Evolutionary conservation across 2,888 invertebrate species (phyloP).

Genomic region (Ptychoptera albimana): DNA sequence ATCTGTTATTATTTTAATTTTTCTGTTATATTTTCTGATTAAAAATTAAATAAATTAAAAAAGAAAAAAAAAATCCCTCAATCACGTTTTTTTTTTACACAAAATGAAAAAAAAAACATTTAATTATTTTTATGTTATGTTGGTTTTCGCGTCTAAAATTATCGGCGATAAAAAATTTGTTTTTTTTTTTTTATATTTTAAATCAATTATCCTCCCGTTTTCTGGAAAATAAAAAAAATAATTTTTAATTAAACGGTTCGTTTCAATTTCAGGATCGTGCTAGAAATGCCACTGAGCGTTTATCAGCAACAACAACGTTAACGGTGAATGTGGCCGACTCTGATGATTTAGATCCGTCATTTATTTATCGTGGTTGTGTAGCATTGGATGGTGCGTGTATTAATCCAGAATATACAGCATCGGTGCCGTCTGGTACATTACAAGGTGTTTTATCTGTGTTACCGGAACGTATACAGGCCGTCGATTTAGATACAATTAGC

Average conservation of each 20-base stretch:
- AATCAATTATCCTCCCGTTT: neutral
- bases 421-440: conserved; percentile 59
- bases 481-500: conserved; percentile 78
- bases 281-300: conserved; percentile 53
- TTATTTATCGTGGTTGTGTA: conserved; percentile 75
- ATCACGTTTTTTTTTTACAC: neutral
- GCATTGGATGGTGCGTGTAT: conserved; percentile 69
- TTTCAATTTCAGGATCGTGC: conserved; percentile 59
- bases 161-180: too few species aligned
- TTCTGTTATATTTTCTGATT: too few species aligned
- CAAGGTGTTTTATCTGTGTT: conserved; percentile 68
- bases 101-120: neutral
- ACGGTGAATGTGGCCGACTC: conserved; percentile 75
- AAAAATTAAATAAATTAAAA: too few species aligned
- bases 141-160: too few species aligned
- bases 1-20: too few species aligned
- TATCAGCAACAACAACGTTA: conserved; percentile 71
- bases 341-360: conserved; percentile 83
- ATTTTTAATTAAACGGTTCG: neutral
- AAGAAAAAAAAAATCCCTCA: neutral
- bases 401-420: conserved; percentile 72
- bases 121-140: too few species aligned
- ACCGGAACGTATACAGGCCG: conserved; percentile 79
- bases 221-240: neutral
- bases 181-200: too few species aligned